phyloP scores from a whole-genome alignment of 37 sponge, comb jelly and placozoan genomes.

The Lycopodina hypogea region DNA sequence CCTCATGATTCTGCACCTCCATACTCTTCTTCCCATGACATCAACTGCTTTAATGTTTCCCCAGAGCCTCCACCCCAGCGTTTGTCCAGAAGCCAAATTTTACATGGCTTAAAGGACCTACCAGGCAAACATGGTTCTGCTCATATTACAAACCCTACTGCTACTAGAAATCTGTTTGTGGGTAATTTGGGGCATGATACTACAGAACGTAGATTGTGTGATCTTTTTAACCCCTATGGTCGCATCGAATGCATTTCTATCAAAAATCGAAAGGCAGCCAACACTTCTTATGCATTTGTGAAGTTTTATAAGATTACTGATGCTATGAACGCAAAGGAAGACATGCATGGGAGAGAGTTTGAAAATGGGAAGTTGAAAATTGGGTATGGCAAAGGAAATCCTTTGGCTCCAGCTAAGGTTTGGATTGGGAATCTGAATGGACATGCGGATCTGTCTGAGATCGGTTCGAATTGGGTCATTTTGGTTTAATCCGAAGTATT shows the following conservation, averaged over 20 bases:
- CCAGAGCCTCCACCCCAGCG: neutral
- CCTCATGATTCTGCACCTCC: neutral
- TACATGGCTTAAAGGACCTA: neutral
- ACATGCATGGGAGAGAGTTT: conserved; percentile 74
- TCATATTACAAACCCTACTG: conserved; percentile 64
- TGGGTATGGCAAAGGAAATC: conserved; percentile 84
- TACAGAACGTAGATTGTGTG: conserved; percentile 75
- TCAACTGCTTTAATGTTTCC: conserved; percentile 12
- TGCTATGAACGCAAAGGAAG: conserved; percentile 89
- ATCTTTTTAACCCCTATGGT: conserved; percentile 83
- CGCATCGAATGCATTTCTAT: conserved; percentile 85
- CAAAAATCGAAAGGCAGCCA: conserved; percentile 48
- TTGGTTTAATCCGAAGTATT: conserved; percentile 78
- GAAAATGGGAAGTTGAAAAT: conserved; percentile 76
- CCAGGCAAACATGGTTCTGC: neutral
- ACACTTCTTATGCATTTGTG: conserved; percentile 87
- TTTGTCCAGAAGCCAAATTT: neutral
- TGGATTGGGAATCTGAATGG: conserved; percentile 72
- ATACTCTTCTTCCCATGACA: conserved; percentile 6
- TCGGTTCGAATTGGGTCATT: conserved; percentile 83
- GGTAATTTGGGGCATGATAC: conserved; percentile 84
- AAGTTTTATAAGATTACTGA: conserved; percentile 83
- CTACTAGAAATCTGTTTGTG: conserved; percentile 91
- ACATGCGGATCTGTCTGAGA: conserved; percentile 58
- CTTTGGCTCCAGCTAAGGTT: conserved; percentile 71